Percentiles rank a stretch among this genome's conserved stretches.
Conservation (phyloP, 1,140 invertebrate species). For the Acromyrmex heyeri region DNA sequence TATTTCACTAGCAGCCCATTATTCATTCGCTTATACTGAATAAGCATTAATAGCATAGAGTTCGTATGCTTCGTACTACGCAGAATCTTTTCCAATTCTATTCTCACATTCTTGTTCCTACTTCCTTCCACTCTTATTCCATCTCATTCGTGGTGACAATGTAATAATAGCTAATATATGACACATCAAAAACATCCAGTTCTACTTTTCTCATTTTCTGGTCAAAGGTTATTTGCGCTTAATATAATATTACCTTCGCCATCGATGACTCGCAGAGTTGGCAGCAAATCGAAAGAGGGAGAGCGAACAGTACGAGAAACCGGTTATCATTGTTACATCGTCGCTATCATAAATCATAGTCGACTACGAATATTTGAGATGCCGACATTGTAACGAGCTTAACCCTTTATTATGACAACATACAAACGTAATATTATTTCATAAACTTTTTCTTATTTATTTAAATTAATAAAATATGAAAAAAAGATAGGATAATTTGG, state of each 20-base stretch:
- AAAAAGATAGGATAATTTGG: neutral
- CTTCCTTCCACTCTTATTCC: neutral
- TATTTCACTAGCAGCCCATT: slow-evolving; percentile 86
- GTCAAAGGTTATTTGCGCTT: slow-evolving; percentile 14
- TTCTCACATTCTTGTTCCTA: neutral
- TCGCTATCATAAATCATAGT: slow-evolving; percentile 50
- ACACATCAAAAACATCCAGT: neutral
- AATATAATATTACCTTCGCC: slow-evolving; percentile 15
- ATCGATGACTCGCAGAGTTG: slow-evolving; percentile 51
- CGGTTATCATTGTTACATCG: slow-evolving; percentile 61
- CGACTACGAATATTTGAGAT: slow-evolving; percentile 38
- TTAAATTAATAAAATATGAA: neutral
- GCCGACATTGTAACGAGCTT: neutral
- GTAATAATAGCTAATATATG: neutral
- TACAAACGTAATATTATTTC: slow-evolving; percentile 25
- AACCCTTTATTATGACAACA: slow-evolving; percentile 7
- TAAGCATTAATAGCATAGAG: slow-evolving; percentile 85
- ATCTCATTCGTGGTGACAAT: slow-evolving; percentile 2
- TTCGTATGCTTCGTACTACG: slow-evolving; percentile 62
- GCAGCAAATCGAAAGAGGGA: slow-evolving; percentile 30
- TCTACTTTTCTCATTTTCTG: neutral
- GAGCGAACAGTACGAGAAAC: slow-evolving; percentile 50
- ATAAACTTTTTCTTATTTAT: neutral
- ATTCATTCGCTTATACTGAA: slow-evolving; percentile 85
- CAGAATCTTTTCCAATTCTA: slow-evolving; percentile 45